Percentiles rank a stretch among this genome's conserved stretches.
phyloP scores from a whole-genome alignment of 2,113 vertebrate genomes.

The Talpa occidentalis region DNA sequence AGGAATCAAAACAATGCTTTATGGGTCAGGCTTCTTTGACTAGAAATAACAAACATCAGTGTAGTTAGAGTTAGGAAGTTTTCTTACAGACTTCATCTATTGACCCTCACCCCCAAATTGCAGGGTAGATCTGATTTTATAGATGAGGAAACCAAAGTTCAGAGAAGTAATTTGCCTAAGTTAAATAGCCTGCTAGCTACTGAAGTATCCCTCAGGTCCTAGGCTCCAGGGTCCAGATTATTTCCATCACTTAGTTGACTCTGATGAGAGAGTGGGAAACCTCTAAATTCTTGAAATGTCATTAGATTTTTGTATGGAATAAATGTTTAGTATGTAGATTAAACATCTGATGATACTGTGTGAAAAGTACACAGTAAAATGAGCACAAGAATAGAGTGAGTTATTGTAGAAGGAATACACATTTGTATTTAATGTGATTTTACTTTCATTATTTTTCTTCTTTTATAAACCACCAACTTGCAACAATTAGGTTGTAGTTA shows the following conservation, averaged over 20 bases:
- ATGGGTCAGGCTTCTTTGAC: neutral
- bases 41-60: neutral
- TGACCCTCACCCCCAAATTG: neutral
- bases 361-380: slow-evolving; percentile 23
- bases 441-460: slow-evolving; percentile 52
- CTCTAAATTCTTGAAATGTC: slow-evolving; percentile 41
- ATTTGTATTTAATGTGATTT: slow-evolving; percentile 74
- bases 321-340: slow-evolving; percentile 5
- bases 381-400: slow-evolving; percentile 7
- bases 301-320: neutral
- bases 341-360: neutral
- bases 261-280: neutral
- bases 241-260: neutral
- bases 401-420: slow-evolving; percentile 54
- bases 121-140: neutral
- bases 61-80: slow-evolving; percentile 16
- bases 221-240: neutral
- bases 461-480: slow-evolving; percentile 68
- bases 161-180: neutral
- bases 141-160: neutral
- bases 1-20: neutral
- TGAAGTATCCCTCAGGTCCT: neutral
- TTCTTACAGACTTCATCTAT: neutral
- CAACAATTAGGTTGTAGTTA: slow-evolving; percentile 71
- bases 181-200: neutral